phyloP scores from a whole-genome alignment of 2,113 vertebrate species.

The Chrysemys picta region DNA sequence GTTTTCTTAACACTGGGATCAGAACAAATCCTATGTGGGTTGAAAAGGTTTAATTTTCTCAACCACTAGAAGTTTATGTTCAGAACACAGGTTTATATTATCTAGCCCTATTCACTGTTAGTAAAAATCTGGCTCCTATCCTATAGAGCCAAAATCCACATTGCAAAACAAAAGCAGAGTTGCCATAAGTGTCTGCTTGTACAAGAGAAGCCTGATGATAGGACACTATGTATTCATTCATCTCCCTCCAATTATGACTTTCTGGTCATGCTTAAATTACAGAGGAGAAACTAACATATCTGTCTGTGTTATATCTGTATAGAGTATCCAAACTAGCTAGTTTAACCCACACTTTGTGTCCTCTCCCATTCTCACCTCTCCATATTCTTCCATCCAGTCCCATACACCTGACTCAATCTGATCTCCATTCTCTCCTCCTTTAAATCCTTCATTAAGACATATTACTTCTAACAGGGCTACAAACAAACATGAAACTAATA shows the following conservation, averaged over 20 bases:
- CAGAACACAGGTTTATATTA: background rate
- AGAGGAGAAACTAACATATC: background rate
- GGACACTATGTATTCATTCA: background rate
- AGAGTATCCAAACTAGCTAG: background rate
- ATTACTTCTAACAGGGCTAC: background rate
- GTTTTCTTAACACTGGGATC: background rate
- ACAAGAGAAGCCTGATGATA: background rate
- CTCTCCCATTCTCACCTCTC: background rate
- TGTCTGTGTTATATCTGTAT: background rate
- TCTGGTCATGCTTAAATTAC: background rate
- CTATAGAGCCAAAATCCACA: background rate
- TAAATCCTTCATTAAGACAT: accelerated
- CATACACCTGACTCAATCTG: background rate
- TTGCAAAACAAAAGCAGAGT: background rate
- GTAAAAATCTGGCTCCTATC: background rate
- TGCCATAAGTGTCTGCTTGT: background rate
- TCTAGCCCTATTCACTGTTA: background rate
- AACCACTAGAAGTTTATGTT: background rate
- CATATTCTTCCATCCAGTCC: background rate
- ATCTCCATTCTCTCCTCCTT: background rate
- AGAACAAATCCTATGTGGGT: background rate
- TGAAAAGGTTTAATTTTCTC: background rate
- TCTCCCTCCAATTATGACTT: background rate
- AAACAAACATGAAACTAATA: background rate
- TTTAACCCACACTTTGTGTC: background rate